Conservation (phyloP, 1,140 invertebrate species). For the Dendroctonus ponderosae region DNA sequence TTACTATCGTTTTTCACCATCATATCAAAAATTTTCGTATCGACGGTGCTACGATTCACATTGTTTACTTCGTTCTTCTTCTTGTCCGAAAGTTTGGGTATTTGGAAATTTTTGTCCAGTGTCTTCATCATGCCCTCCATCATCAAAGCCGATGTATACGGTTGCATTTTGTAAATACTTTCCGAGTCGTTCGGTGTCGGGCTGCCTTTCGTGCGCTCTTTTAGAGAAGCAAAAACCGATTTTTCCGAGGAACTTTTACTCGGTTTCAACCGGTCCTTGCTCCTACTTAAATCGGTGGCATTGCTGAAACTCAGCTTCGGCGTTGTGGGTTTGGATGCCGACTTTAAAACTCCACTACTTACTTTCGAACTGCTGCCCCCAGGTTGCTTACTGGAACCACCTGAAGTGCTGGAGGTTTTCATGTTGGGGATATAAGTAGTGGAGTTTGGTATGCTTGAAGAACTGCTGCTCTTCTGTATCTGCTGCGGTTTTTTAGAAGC, state of each 20-base stretch:
- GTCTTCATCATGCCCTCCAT: constrained; percentile 75
- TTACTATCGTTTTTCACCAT: constrained; percentile 46
- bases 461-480: constrained; percentile 32
- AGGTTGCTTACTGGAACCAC: constrained; percentile 26
- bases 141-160: constrained; percentile 54
- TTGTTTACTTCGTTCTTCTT: constrained; percentile 37
- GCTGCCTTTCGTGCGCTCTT: constrained; percentile 63
- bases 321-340: constrained; percentile 47
- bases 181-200: constrained; percentile 58
- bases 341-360: constrained; percentile 40
- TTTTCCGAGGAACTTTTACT: constrained; percentile 60
- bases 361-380: constrained; percentile 16
- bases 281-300: constrained; percentile 58
- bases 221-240: constrained; percentile 61
- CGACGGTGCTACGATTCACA: constrained; percentile 36
- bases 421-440: constrained; percentile 22
- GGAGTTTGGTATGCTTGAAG: constrained; percentile 20
- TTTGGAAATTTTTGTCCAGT: constrained; percentile 81
- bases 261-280: constrained; percentile 56
- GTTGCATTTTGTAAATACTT: constrained; percentile 59
- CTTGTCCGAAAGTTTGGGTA: constrained; percentile 72
- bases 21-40: constrained; percentile 45
- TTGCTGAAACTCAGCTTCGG: constrained; percentile 51
- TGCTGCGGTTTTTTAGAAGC: constrained; percentile 74
- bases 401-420: constrained; percentile 21